Base-by-base conservation (phyloP, 1,140 invertebrate genomes). In the Potamilus streckersoni region DNA sequence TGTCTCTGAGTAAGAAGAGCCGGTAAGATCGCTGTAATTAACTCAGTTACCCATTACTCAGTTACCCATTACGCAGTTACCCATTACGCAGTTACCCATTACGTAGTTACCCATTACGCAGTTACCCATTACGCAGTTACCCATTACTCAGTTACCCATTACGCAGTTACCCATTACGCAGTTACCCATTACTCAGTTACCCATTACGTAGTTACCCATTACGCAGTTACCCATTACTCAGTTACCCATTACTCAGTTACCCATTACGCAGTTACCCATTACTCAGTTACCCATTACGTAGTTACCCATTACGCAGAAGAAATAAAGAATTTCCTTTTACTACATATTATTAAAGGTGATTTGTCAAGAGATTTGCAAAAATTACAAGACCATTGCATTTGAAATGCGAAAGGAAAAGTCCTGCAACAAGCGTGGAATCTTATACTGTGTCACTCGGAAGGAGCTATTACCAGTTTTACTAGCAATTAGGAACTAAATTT, bases 321-420 rank as follows among this genome's bases (percentile, higher is more conserved):
- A 20, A 13, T 38, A 64, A 11, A 38, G 6, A 13, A 14, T 64
- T 73, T 27, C 38, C 59, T 16, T 63, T 63, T 3, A 19, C 60
- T 3, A n/a, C 31, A 23, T 19, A 55, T 3, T 73, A 64, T 20
- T 73, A 73, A 19, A 58, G 60, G 27, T 67, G 27, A 49, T 27
- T 58, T 56, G 55, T 66, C n/a, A 16, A 38, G 23, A 11, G 38
- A 14, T 73, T 66, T 57, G 20, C 49, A 0, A 38, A 73, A 16
- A 59, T 73, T 58, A 55, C 71, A 4, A 12, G 11, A 4, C 55
- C 49, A 17, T 55, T 74, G 5, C 38, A 2, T 61, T 1, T 63
- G 27, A 68, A 49, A 19, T 19, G 31, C 55, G n/a, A 59, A 17
- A 71, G 69, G 60, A 8, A 31, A 71, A 71, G 57, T 56, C 62